Evolutionary conservation across 1,140 invertebrate genomes (phyloP).

Genomic region (Zaprionus davidi): DNA sequence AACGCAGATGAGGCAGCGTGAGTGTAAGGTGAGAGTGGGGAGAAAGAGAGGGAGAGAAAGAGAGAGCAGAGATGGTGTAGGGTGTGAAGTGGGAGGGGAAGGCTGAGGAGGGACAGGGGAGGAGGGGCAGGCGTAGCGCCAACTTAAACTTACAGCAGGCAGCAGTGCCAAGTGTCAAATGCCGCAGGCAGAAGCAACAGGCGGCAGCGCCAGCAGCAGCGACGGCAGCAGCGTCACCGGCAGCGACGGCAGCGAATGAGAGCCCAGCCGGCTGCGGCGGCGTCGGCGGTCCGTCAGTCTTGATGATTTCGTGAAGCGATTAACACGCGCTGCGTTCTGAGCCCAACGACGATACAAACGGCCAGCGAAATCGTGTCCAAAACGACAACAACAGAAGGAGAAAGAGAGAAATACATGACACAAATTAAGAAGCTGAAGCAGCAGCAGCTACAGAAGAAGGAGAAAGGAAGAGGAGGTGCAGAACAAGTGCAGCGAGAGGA

Average conservation of each 20-base stretch:
- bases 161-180: slow-evolving; percentile 26
- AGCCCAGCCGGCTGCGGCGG: not conserved
- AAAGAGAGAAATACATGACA: slow-evolving; percentile 37
- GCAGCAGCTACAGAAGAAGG: not conserved
- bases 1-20: slow-evolving; percentile 2
- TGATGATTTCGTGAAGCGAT: slow-evolving; percentile 83
- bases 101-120: not conserved
- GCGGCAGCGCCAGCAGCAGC: not conserved
- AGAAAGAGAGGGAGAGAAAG: not conserved
- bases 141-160: slow-evolving; percentile 6
- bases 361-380: slow-evolving; percentile 27
- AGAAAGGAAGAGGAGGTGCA: not conserved
- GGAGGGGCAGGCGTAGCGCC: not conserved
- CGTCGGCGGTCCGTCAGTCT: slow-evolving; percentile 61
- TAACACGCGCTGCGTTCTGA: slow-evolving; percentile 70
- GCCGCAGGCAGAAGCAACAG: slow-evolving; percentile 12
- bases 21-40: not conserved
- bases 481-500: slow-evolving; percentile 11
- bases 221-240: not conserved
- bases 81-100: not conserved
- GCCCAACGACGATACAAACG: slow-evolving; percentile 32
- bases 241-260: not conserved
- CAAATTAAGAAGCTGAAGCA: slow-evolving; percentile 17
- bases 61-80: not conserved
- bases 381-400: slow-evolving; percentile 5